These are phyloP conservation scores for Labeo calbasu DNA, from an alignment of 2,797 vertebrate genomes.

Conservation along the genomic window DNA sequence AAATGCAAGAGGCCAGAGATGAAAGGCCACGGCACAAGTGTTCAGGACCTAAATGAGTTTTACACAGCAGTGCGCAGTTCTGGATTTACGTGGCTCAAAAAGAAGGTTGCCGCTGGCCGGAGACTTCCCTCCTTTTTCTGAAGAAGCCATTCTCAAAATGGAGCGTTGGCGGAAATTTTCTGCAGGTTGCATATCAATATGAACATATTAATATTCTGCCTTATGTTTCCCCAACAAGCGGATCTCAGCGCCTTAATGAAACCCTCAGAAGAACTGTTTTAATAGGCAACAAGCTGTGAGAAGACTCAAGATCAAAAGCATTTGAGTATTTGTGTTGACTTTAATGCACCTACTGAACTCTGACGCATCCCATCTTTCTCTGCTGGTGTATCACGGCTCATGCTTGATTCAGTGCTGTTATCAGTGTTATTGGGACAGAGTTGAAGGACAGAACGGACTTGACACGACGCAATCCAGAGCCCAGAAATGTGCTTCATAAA, in stretches of 20 bases:
- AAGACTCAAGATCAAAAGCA: not conserved
- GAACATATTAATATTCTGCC: slow-evolving; percentile 21
- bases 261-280: slow-evolving; percentile 27
- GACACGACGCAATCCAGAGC: not conserved
- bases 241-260: slow-evolving; percentile 45
- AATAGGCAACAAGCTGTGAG: slow-evolving; percentile 9
- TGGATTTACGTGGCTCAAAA: slow-evolving; percentile 37
- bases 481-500: not conserved
- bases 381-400: slow-evolving; percentile 17
- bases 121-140: slow-evolving; percentile 31
- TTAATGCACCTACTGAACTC: slow-evolving; percentile 39
- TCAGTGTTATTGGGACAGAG: slow-evolving; percentile 18
- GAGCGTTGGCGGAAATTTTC: slow-evolving; percentile 1
- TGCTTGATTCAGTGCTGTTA: slow-evolving; percentile 28
- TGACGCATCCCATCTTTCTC: slow-evolving; percentile 2
- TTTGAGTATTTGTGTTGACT: slow-evolving; percentile 32
- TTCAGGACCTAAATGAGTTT: slow-evolving; percentile 16
- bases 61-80: not conserved
- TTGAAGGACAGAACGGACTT: slow-evolving; percentile 6
- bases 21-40: slow-evolving; percentile 59
- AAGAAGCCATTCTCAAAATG: slow-evolving; percentile 55
- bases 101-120: slow-evolving; percentile 45
- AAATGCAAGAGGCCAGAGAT: slow-evolving; percentile 72
- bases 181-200: slow-evolving; percentile 11
- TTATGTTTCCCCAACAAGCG: slow-evolving; percentile 27